Evolutionary conservation across 2,797 vertebrate species (phyloP), one percentile per base, ranked within the genome.

Genomic region (Dicrostonyx torquatus): DNA sequence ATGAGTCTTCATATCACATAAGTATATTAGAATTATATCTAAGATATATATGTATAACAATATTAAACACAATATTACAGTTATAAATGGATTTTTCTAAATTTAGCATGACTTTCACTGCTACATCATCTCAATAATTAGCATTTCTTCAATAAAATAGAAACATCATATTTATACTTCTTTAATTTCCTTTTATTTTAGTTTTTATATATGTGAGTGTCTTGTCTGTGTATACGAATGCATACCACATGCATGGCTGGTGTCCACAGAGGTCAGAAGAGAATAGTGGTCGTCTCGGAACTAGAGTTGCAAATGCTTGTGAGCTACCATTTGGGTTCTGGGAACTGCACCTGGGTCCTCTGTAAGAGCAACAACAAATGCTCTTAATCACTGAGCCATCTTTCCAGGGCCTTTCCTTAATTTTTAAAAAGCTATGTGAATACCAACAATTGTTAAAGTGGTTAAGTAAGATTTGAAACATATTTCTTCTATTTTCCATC

Each of bases 41-140:
- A 93, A 92, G 85, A 80, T 58, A 84, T 22, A 73, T 7, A 75
- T 40, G 87, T 76, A 37, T 87, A 87, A 89, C 70, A 78, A 87
- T 79, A 75, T 53, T 48, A 64, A 80, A 66, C 50, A 93, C 18
- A n/a, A 37, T 82, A 60, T 17, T 64, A 92, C 37, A 70, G 80
- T 89, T 79, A 87, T 66, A 43, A 94, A 24, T 88, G 43, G 34
- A 43, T 48, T 76, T 40, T 53, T 22, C 50, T 17, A 88, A 76
- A 64, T 76, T 83, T 58, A 40, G 64, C 34, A 58, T 50, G 31
- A 87, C 15, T 80, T 24, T 76, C 8, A 26, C n/a, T 82, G 40
- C 75, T 88, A 15, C 22, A 85, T 72, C 7, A 53, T 55, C 29
- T 84, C 90, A 72, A 64, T 73, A 88, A 91, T 84, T 82, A 20